Evolutionary conservation across 2,888 invertebrate genomes (phyloP).

Genomic region (Thysanoteuthis rhombus): DNA sequence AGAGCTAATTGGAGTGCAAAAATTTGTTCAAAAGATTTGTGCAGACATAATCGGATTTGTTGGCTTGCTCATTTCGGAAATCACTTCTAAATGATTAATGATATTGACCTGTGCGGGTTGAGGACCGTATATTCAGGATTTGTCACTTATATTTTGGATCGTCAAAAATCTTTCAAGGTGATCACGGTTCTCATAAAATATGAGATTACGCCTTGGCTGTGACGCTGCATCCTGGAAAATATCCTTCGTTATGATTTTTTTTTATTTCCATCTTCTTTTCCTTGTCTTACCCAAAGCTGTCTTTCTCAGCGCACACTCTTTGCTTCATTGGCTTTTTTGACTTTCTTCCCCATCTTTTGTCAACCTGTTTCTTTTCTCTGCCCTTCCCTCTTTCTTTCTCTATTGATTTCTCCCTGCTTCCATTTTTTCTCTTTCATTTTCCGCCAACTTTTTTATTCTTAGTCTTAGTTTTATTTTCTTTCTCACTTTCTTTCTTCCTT

Average conservation of each 20-base stretch:
- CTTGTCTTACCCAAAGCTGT: too few species aligned
- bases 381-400: too few species aligned
- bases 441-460: too few species aligned
- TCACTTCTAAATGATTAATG: not conserved
- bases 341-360: too few species aligned
- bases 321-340: too few species aligned
- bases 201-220: not conserved
- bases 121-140: not conserved
- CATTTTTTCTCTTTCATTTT: too few species aligned
- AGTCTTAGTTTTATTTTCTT: not conserved
- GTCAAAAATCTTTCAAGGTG: not conserved
- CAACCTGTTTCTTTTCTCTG: too few species aligned
- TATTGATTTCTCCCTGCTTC: too few species aligned
- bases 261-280: too few species aligned
- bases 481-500: not conserved
- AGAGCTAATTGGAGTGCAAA: not conserved
- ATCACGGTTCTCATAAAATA: not conserved
- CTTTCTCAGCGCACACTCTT: too few species aligned
- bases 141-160: not conserved
- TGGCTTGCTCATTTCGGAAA: not conserved
- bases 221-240: not conserved
- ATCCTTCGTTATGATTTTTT: too few species aligned
- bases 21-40: not conserved
- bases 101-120: not conserved
- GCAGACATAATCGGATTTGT: not conserved